Percentiles rank a stretch among this genome's conserved stretches.
These are phyloP conservation scores for Diabrotica balteata DNA, from an alignment of 2,888 invertebrate genomes.

Conservation along the genomic window DNA sequence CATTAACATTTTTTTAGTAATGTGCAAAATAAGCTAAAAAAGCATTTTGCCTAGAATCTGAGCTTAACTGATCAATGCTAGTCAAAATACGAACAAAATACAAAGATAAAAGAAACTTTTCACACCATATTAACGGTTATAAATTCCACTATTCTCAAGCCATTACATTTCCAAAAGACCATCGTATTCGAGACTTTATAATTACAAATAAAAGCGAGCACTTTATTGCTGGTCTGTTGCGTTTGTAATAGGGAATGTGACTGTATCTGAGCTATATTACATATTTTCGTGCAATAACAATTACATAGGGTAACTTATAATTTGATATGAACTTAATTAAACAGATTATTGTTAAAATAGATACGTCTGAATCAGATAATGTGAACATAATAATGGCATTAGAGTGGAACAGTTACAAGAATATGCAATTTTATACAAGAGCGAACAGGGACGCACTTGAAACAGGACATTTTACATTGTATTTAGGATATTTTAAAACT, in stretches of 20 bases:
- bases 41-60: no score
- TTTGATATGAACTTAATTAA: conserved; percentile 32
- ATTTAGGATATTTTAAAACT: no score
- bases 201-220: conserved; percentile 26
- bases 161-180: no score
- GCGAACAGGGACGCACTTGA: conserved; percentile 10
- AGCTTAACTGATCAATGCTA: no score
- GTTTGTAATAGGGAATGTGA: conserved; percentile 31
- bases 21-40: no score
- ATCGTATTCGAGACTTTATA: background rate
- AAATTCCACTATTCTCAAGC: no score
- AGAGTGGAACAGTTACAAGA: conserved; percentile 36
- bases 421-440: conserved; percentile 29
- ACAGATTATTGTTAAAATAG: conserved; percentile 35
- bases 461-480: no score
- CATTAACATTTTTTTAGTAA: no score
- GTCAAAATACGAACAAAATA: no score
- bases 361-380: conserved; percentile 36
- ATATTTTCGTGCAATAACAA: conserved; percentile 33
- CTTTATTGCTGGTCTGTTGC: conserved; percentile 29
- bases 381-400: conserved; percentile 34
- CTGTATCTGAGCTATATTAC: conserved; percentile 28
- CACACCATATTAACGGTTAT: no score
- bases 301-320: conserved; percentile 27
- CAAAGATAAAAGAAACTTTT: no score